phyloP scores from a whole-genome alignment of 2,113 vertebrate genomes.

The Pelodiscus sinensis region DNA sequence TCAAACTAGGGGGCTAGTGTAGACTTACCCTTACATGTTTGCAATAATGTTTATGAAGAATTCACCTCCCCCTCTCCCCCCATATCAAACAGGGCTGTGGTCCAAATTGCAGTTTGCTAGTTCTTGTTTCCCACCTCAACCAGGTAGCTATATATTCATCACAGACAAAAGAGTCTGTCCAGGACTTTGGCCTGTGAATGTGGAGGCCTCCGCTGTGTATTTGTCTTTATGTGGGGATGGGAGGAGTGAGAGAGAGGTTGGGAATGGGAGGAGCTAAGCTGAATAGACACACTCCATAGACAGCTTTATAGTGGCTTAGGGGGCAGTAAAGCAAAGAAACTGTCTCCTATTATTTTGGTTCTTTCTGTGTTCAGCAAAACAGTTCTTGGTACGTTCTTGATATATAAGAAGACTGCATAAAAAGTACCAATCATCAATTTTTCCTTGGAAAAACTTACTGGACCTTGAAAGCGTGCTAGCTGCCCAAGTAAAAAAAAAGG shows the following conservation, averaged over 20 bases:
- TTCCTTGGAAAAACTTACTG: neutral
- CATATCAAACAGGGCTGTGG: neutral
- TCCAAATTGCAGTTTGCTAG: neutral
- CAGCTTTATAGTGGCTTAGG: neutral
- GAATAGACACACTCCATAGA: neutral
- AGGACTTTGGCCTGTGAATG: neutral
- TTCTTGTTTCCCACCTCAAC: neutral
- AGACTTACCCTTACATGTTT: no score
- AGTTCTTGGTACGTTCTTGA: neutral
- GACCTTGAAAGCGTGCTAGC: neutral
- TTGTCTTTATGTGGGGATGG: neutral
- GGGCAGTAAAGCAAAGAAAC: neutral
- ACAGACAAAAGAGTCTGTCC: neutral
- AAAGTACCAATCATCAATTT: neutral
- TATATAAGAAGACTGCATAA: neutral
- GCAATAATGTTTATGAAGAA: neutral
- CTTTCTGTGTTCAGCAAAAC: neutral
- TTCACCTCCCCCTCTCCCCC: no score
- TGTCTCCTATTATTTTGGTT: neutral
- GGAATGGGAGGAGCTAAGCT: neutral
- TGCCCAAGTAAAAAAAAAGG: neutral
- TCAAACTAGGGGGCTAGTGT: no score
- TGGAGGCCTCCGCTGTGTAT: neutral
- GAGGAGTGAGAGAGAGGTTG: neutral
- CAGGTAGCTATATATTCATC: no score